Evolutionary conservation across 2,113 vertebrate genomes (phyloP).

Genomic region (Vicugna pacos): DNA sequence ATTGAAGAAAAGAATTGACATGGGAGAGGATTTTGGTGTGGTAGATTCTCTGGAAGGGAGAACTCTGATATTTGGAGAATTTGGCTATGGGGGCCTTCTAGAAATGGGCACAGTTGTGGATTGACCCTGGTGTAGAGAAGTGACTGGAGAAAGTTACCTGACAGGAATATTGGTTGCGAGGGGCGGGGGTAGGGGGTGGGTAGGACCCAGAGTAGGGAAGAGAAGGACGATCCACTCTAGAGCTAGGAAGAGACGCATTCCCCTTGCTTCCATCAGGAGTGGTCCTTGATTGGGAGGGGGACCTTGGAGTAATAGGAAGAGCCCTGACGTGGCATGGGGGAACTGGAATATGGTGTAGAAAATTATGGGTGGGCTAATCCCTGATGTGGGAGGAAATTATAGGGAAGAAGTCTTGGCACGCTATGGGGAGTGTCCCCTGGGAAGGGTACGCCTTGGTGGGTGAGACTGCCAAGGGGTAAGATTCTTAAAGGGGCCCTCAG

Average conservation of each 20-base stretch:
- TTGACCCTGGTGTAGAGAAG: background rate
- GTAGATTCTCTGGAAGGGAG: background rate
- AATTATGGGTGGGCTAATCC: background rate
- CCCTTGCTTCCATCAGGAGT: background rate
- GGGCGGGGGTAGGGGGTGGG: background rate
- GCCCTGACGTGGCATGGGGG: background rate
- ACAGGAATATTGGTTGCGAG: background rate
- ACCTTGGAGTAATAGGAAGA: background rate
- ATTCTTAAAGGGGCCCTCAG: background rate
- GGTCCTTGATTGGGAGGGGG: background rate
- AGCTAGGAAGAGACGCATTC: background rate
- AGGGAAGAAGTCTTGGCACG: background rate
- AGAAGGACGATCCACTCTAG: background rate
- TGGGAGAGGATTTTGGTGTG: background rate
- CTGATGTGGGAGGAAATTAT: background rate
- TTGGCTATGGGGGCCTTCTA: constrained; percentile 60
- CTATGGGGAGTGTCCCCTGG: background rate
- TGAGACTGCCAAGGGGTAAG: background rate
- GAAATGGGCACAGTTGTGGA: constrained; percentile 55
- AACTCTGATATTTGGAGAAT: constrained; percentile 7
- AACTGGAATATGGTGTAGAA: background rate
- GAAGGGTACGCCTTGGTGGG: background rate
- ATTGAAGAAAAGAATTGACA: background rate
- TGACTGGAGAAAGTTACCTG: background rate
- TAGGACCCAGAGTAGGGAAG: background rate